Evolutionary conservation across 2,113 vertebrate genomes (phyloP).

Genomic region (Tragelaphus strepsiceros): DNA sequence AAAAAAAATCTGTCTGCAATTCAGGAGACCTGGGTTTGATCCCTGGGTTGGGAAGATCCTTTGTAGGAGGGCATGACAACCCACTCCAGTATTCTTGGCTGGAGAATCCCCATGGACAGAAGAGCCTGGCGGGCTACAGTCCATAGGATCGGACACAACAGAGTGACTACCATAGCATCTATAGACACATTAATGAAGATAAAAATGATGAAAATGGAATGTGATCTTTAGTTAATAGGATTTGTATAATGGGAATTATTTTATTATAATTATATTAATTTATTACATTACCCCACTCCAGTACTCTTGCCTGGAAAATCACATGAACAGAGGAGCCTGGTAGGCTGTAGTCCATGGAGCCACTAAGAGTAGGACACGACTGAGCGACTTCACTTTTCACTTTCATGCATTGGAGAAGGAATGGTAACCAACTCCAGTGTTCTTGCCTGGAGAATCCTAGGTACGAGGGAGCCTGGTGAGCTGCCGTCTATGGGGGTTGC

Average conservation of each 20-base stretch:
- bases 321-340: no score
- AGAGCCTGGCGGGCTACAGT: rapidly evolving
- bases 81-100: not conserved
- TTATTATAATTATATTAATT: not conserved
- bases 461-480: no score
- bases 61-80: not conserved
- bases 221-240: not conserved
- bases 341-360: no score
- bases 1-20: not conserved
- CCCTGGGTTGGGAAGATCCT: not conserved
- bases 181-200: not conserved
- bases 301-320: no score
- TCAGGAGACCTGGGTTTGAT: not conserved
- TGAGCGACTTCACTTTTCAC: no score
- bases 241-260: not conserved
- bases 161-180: not conserved
- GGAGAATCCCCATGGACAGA: not conserved
- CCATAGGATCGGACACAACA: not conserved
- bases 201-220: not conserved
- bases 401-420: no score
- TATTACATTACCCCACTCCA: not conserved
- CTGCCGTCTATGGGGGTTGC: no score
- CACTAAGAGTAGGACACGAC: no score
- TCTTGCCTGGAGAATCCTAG: no score
- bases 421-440: no score